Percentiles rank a stretch among this genome's conserved stretches.
Evolutionary conservation across 1,140 invertebrate genomes (phyloP).

Genomic region (Drosophila sulfurigaster): DNA sequence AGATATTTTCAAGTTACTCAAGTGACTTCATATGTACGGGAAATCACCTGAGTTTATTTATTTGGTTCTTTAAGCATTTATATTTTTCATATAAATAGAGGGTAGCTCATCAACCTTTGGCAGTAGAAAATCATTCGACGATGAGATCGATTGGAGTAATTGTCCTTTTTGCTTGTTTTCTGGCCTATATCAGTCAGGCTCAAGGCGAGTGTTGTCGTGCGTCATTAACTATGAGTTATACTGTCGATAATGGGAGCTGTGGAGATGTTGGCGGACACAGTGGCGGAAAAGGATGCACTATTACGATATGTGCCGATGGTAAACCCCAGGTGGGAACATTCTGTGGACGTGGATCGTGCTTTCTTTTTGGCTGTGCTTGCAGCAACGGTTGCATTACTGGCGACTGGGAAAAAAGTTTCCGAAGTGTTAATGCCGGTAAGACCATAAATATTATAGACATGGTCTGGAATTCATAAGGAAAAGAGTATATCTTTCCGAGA

Average conservation of each 20-base stretch:
- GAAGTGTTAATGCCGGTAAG: background rate
- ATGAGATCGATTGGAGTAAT: conserved; percentile 12
- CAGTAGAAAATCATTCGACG: background rate
- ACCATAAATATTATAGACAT: background rate
- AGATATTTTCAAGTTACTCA: too few species aligned
- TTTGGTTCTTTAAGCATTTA: too few species aligned
- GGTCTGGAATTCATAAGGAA: background rate
- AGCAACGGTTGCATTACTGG: conserved; percentile 13
- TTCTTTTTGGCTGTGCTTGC: conserved; percentile 25
- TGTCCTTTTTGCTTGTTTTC: background rate
- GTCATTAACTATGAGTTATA: background rate
- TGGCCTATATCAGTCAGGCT: conserved; percentile 1
- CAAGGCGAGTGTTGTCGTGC: conserved; percentile 8
- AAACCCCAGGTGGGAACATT: conserved; percentile 7
- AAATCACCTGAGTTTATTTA: too few species aligned
- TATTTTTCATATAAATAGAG: too few species aligned
- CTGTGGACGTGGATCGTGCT: conserved; percentile 27
- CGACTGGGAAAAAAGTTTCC: conserved; percentile 17
- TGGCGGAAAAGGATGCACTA: background rate
- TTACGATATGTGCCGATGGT: conserved; percentile 32
- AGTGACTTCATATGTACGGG: too few species aligned
- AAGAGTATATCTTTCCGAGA: too few species aligned
- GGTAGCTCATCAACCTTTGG: too few species aligned
- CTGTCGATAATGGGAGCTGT: background rate
- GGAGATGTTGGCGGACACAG: conserved; percentile 4